Percentiles rank a stretch among this genome's conserved stretches.
Evolutionary conservation across 1,140 invertebrate species (phyloP).

Genomic region (Cheumatopsyche charites): DNA sequence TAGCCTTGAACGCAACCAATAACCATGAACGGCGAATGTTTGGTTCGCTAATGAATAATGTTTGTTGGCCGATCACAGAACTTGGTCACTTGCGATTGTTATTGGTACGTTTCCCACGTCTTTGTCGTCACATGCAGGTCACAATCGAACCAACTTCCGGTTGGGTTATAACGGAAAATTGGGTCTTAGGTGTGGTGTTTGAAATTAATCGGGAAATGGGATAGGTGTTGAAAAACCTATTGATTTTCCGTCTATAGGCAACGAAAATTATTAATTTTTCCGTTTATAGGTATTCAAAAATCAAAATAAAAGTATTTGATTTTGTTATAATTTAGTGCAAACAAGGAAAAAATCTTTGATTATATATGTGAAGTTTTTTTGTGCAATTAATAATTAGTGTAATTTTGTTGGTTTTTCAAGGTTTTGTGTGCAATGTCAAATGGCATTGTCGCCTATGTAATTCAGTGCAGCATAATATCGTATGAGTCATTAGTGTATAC

Average conservation of each 20-base stretch:
- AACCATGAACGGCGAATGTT: slow-evolving; percentile 14
- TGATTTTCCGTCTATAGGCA: no score
- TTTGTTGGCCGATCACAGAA: slow-evolving; percentile 13
- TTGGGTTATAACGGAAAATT: no score
- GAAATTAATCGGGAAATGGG: no score
- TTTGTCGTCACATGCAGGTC: slow-evolving; percentile 1
- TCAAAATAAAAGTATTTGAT: no score
- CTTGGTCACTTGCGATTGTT: slow-evolving; percentile 4
- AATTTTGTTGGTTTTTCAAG: not conserved
- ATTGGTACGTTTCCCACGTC: slow-evolving; percentile 29
- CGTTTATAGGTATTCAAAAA: no score
- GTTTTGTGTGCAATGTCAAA: slow-evolving; percentile 15
- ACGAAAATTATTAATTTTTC: no score
- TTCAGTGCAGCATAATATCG: not conserved
- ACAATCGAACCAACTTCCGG: not conserved
- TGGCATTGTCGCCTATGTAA: slow-evolving; percentile 9
- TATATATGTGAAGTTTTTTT: no score
- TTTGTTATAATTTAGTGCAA: no score
- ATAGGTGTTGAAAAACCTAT: no score
- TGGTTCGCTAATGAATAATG: slow-evolving; percentile 7
- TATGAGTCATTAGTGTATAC: not conserved
- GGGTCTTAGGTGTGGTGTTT: no score
- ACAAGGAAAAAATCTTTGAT: no score
- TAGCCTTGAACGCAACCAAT: slow-evolving; percentile 20
- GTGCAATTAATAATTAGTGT: no score